These are phyloP conservation scores for Cochlearius cochlearius DNA, from an alignment of 2,113 vertebrate genomes.

Conservation along the genomic window DNA sequence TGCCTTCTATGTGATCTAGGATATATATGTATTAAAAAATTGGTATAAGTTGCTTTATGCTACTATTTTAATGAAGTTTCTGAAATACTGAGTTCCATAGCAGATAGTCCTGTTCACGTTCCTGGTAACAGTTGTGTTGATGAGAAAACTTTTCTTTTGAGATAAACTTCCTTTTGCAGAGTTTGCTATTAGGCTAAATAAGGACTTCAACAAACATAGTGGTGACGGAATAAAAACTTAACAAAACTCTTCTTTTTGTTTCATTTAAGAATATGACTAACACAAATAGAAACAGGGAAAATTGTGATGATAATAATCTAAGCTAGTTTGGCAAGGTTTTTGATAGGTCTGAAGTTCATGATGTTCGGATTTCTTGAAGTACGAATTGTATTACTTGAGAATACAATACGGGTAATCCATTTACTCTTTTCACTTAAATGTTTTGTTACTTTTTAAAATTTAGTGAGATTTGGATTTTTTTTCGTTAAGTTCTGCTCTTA, in stretches of 20 bases:
- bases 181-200: background rate
- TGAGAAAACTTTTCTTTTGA: background rate
- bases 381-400: background rate
- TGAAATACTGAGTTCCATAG: background rate
- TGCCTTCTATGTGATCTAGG: background rate
- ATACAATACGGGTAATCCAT: background rate
- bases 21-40: background rate
- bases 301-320: background rate
- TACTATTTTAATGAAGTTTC: background rate
- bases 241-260: background rate
- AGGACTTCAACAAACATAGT: background rate
- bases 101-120: background rate
- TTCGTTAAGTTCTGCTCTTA: background rate
- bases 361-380: background rate
- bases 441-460: background rate
- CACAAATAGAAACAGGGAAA: background rate
- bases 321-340: background rate
- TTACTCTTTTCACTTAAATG: background rate
- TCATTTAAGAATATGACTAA: background rate
- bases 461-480: background rate
- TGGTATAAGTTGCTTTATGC: background rate
- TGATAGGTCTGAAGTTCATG: background rate
- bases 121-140: rapidly evolving
- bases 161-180: background rate
- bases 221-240: background rate